These are phyloP conservation scores for Camponotus pennsylvanicus DNA, from an alignment of 1,140 invertebrate species.

Conservation along the genomic window DNA sequence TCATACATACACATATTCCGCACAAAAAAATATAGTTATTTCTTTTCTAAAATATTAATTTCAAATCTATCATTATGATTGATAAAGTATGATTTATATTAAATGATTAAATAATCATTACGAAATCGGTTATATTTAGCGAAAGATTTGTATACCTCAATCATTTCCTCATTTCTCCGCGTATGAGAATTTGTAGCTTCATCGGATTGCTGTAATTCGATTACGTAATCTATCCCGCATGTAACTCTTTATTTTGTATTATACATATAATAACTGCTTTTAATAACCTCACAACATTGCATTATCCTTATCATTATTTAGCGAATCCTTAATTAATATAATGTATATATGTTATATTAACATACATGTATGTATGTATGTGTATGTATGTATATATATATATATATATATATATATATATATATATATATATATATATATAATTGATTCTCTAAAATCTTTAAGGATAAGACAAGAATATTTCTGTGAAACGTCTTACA, in stretches of 20 bases:
- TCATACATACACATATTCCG: neutral
- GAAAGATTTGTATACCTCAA: neutral
- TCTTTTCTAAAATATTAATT: neutral
- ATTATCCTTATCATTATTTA: neutral
- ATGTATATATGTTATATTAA: too few species aligned
- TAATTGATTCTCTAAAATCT: too few species aligned
- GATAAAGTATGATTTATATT: too few species aligned
- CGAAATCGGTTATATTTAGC: neutral
- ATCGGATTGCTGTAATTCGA: neutral
- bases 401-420: too few species aligned
- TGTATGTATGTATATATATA: too few species aligned
- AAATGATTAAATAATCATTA: neutral
- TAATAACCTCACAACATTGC: neutral
- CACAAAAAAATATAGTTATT: neutral
- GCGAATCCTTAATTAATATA: neutral
- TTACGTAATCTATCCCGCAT: conserved; percentile 26
- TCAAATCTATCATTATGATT: neutral
- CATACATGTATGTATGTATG: too few species aligned
- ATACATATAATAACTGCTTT: conserved; percentile 29
- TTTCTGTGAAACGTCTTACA: neutral
- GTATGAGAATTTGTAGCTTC: neutral
- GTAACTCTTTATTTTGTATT: conserved; percentile 22
- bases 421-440: too few species aligned
- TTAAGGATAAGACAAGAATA: neutral
- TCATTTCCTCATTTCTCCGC: neutral